phyloP scores from a whole-genome alignment of 2,797 vertebrate species.

The Apogon talboti region DNA sequence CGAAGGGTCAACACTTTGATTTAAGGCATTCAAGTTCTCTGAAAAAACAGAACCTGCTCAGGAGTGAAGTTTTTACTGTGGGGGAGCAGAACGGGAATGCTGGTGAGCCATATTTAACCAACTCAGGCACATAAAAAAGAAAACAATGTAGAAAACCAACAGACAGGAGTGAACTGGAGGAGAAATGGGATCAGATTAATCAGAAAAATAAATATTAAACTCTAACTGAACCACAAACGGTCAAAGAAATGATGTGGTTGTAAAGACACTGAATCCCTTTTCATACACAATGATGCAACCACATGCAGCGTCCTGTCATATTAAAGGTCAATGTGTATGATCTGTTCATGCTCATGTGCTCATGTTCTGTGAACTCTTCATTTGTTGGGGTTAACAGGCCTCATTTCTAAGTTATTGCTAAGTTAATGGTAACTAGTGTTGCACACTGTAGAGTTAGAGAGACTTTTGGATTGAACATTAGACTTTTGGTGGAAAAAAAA shows the following conservation, averaged over 20 bases:
- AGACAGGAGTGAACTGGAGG: neutral
- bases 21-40: slow-evolving; percentile 46
- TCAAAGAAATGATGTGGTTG: neutral
- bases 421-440: too few relatives aligned
- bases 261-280: neutral
- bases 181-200: slow-evolving; percentile 2
- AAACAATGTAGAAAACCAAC: neutral
- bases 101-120: slow-evolving; percentile 12
- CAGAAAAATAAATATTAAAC: slow-evolving; percentile 43
- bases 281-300: slow-evolving; percentile 1
- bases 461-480: too few relatives aligned
- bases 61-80: slow-evolving; percentile 10
- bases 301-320: neutral
- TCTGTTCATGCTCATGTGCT: too few relatives aligned
- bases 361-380: too few relatives aligned
- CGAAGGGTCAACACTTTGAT: slow-evolving; percentile 11
- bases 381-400: too few relatives aligned
- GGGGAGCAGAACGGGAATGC: slow-evolving; percentile 18
- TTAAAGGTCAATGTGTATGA: neutral
- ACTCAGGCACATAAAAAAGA: neutral
- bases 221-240: slow-evolving; percentile 9
- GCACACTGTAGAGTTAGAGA: too few relatives aligned
- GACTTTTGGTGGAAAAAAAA: neutral
- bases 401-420: too few relatives aligned
- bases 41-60: slow-evolving; percentile 3